Evolutionary conservation across 2,888 invertebrate genomes (phyloP).

Genomic region (Agriopis leucophaearia): DNA sequence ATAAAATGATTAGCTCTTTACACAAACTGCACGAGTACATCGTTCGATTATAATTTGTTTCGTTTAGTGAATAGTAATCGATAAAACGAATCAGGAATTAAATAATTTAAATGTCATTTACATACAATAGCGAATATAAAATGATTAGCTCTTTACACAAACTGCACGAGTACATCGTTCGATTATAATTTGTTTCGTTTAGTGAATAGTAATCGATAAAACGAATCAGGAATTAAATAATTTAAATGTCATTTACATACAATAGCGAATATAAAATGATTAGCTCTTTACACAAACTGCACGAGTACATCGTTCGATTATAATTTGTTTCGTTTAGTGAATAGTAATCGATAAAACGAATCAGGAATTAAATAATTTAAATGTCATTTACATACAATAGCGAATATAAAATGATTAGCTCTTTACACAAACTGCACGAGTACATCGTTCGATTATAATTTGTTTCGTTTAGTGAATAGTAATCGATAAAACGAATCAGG

Average conservation of each 20-base stretch:
- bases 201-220: conserved; percentile 63
- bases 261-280: conserved; percentile 61
- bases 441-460: conserved; percentile 63
- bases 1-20: conserved; percentile 55
- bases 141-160: conserved; percentile 54
- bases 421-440: conserved; percentile 61
- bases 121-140: conserved; percentile 67
- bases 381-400: conserved; percentile 68
- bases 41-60: conserved; percentile 66
- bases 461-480: conserved; percentile 66
- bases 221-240: conserved; percentile 60
- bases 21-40: conserved; percentile 61
- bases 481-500: conserved; percentile 60
- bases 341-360: conserved; percentile 65
- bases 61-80: conserved; percentile 67
- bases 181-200: conserved; percentile 70
- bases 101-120: conserved; percentile 46
- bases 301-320: conserved; percentile 61
- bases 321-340: conserved; percentile 67
- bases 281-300: conserved; percentile 57
- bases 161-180: conserved; percentile 60
- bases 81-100: conserved; percentile 59
- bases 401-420: conserved; percentile 53
- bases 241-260: conserved; percentile 59
- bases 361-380: conserved; percentile 55